These are phyloP conservation scores for Gari tellinella DNA, from an alignment of 2,888 invertebrate species.

Conservation along the genomic window DNA sequence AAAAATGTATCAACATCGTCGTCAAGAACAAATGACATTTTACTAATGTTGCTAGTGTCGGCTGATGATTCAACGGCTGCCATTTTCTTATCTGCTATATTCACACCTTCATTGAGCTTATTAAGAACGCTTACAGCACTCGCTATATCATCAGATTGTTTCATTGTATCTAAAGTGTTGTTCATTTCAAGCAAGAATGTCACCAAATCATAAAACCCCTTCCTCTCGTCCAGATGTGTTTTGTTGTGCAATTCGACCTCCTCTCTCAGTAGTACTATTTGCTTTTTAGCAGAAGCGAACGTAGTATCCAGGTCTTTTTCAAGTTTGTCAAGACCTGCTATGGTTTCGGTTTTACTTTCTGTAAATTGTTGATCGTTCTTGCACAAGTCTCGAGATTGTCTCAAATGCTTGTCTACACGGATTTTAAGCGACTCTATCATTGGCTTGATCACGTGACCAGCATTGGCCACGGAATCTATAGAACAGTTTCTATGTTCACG, in stretches of 20 bases:
- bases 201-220: slow-evolving; percentile 36
- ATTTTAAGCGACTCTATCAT: slow-evolving; percentile 22
- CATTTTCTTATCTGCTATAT: background rate
- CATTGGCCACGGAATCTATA: slow-evolving; percentile 39
- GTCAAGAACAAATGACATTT: slow-evolving; percentile 34
- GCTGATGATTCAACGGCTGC: too few relatives aligned
- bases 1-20: slow-evolving; percentile 21
- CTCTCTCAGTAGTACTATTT: slow-evolving; percentile 15
- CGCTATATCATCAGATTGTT: background rate
- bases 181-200: slow-evolving; percentile 35
- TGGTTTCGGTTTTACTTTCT: slow-evolving; percentile 21
- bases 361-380: slow-evolving; percentile 34
- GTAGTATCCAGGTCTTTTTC: slow-evolving; percentile 28
- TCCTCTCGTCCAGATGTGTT: slow-evolving; percentile 29
- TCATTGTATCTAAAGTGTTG: slow-evolving; percentile 21
- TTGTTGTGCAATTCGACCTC: slow-evolving; percentile 28
- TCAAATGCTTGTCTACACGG: slow-evolving; percentile 14
- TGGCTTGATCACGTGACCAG: slow-evolving; percentile 21
- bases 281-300: slow-evolving; percentile 34
- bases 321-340: slow-evolving; percentile 15
- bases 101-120: slow-evolving; percentile 14
- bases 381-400: slow-evolving; percentile 31
- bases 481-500: slow-evolving; percentile 38
- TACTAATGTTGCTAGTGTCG: background rate
- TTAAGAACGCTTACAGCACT: slow-evolving; percentile 11